Conservation (phyloP, 2,888 invertebrate species). For the Phalera bucephala region DNA sequence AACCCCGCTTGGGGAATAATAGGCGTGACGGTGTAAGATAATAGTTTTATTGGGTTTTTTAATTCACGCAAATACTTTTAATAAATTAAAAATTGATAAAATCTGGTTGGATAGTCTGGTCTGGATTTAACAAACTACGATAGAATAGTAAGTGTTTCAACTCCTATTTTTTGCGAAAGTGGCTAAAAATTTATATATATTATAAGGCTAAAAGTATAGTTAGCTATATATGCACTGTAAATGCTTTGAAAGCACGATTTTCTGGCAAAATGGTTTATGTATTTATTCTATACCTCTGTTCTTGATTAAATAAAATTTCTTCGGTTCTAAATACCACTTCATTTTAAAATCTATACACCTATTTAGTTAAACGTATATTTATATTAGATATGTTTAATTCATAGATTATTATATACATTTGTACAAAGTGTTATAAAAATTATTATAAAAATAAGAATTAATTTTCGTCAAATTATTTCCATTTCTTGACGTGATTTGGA, state of each 20-base stretch:
- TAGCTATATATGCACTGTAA: slow-evolving; percentile 37
- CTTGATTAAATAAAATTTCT: slow-evolving; percentile 22
- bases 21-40: too few species aligned
- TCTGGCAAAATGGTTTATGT: slow-evolving; percentile 19
- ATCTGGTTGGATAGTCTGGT: too few species aligned
- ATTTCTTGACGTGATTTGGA: too few species aligned
- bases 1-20: too few species aligned
- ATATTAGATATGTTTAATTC: too few species aligned
- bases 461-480: too few species aligned
- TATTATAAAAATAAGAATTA: too few species aligned
- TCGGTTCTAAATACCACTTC: slow-evolving; percentile 30
- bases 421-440: too few species aligned
- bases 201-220: slow-evolving; percentile 20
- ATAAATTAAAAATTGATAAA: background rate
- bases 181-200: background rate
- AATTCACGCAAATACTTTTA: slow-evolving; percentile 5
- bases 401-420: too few species aligned
- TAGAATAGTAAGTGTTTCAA: background rate
- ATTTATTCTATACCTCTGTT: slow-evolving; percentile 23
- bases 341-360: too few species aligned
- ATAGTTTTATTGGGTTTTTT: slow-evolving; percentile 10
- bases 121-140: too few species aligned
- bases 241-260: slow-evolving; percentile 43
- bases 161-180: background rate
- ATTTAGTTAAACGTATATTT: too few species aligned